phyloP scores from a whole-genome alignment of 2,113 vertebrate species.

The Oreotrochilus melanogaster region DNA sequence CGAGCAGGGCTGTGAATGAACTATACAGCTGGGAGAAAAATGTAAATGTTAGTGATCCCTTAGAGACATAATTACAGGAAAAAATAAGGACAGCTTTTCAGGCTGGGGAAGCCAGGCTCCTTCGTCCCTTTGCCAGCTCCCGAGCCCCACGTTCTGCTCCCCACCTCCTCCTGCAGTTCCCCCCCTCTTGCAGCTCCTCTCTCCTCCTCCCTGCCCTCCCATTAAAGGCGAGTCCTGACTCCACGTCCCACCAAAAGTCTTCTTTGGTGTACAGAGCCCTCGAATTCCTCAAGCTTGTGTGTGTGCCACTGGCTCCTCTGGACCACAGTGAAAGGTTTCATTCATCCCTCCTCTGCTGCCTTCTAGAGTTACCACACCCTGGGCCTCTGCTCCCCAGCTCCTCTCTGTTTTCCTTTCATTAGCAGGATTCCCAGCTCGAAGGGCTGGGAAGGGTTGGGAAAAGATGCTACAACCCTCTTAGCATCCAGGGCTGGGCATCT shows the following conservation, averaged over 20 bases:
- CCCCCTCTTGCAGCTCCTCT: neutral
- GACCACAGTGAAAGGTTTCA: slow-evolving; percentile 78
- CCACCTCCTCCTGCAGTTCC: neutral
- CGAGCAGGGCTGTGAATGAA: neutral
- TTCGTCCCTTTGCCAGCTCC: neutral
- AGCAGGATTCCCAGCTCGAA: slow-evolving; percentile 72
- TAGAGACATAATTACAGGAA: slow-evolving; percentile 49
- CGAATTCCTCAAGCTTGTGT: slow-evolving; percentile 66
- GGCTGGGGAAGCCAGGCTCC: neutral
- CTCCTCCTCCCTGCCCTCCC: neutral
- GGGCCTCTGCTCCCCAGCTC: slow-evolving; percentile 54
- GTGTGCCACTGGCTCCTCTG: slow-evolving; percentile 62
- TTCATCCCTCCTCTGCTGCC: slow-evolving; percentile 73
- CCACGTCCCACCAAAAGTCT: slow-evolving; percentile 1
- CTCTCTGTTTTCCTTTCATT: slow-evolving; percentile 75
- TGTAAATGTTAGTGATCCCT: slow-evolving; percentile 43
- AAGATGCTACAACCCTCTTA: neutral
- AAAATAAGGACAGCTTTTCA: slow-evolving; percentile 53
- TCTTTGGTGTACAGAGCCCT: slow-evolving; percentile 34
- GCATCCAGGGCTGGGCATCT: neutral
- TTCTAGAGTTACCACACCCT: slow-evolving; percentile 73
- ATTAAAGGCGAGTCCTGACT: neutral
- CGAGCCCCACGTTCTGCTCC: rapidly evolving
- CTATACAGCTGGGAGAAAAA: neutral
- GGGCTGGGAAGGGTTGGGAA: slow-evolving; percentile 24